phyloP scores from a whole-genome alignment of 2,113 vertebrate genomes.

The Menidia beryllina region DNA sequence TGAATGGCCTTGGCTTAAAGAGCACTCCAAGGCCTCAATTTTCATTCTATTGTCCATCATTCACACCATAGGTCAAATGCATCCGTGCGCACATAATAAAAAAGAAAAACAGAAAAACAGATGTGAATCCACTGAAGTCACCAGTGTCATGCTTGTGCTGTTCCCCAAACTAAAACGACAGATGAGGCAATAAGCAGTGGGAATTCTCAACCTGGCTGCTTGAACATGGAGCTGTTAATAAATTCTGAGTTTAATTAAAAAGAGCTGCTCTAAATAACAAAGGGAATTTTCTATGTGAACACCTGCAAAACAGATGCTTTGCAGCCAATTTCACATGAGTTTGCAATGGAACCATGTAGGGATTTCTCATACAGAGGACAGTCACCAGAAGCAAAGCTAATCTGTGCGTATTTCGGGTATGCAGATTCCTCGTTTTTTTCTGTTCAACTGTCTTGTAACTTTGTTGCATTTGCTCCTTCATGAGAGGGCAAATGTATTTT shows the following conservation, averaged over 20 bases:
- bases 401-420: no score
- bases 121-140: conserved; percentile 12
- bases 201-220: conserved; percentile 3
- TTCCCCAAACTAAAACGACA: conserved; percentile 22
- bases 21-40: conserved; percentile 22
- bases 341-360: neutral
- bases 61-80: conserved; percentile 39
- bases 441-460: no score
- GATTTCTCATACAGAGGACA: neutral
- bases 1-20: conserved; percentile 39
- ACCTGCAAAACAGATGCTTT: conserved; percentile 1
- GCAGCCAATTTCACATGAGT: neutral
- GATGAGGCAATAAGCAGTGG: conserved; percentile 14
- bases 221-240: conserved; percentile 8
- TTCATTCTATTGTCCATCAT: conserved; percentile 54
- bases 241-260: conserved; percentile 3
- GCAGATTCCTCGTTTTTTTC: no score
- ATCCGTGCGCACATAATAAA: conserved; percentile 13
- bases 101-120: conserved; percentile 7
- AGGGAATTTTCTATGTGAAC: conserved; percentile 1
- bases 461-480: no score
- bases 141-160: conserved; percentile 1
- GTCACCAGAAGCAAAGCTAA: neutral
- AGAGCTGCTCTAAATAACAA: neutral
- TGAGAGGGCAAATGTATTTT: no score